Evolutionary conservation across 2,113 vertebrate species (phyloP).

Genomic region (Asarcornis scutulata): DNA sequence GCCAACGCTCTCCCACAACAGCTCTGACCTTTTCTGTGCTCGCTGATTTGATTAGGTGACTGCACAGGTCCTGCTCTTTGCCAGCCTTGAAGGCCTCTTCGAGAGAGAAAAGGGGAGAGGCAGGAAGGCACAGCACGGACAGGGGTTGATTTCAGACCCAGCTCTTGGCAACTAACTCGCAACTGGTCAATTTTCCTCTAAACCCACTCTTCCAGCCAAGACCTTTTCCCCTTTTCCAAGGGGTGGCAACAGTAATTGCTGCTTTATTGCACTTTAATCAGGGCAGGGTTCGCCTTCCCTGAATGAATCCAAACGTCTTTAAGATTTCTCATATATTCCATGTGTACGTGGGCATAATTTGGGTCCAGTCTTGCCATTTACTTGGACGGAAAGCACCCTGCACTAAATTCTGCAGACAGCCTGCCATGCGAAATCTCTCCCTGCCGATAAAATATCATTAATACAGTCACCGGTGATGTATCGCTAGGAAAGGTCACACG

Average conservation of each 20-base stretch:
- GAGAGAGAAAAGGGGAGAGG: neutral
- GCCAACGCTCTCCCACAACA: neutral
- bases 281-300: neutral
- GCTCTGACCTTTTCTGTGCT: constrained; percentile 65
- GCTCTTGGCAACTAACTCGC: neutral
- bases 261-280: neutral
- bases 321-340: neutral
- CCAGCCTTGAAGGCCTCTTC: neutral
- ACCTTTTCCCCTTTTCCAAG: neutral
- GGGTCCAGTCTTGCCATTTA: neutral
- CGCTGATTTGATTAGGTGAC: constrained; percentile 33
- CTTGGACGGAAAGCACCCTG: neutral
- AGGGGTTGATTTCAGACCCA: neutral
- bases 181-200: neutral
- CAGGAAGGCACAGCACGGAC: neutral
- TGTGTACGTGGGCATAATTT: neutral
- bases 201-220: neutral
- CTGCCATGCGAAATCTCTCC: neutral
- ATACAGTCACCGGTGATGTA: neutral
- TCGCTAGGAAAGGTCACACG: neutral
- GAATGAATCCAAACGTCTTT: neutral
- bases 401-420: neutral
- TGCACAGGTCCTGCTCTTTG: constrained; percentile 14
- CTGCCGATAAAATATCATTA: neutral
- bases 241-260: neutral